A percentile compares a stretch with the other conserved stretches of the same genome.
phyloP scores from a whole-genome alignment of 1,140 invertebrate species.

The Leptopilina clavipes region DNA sequence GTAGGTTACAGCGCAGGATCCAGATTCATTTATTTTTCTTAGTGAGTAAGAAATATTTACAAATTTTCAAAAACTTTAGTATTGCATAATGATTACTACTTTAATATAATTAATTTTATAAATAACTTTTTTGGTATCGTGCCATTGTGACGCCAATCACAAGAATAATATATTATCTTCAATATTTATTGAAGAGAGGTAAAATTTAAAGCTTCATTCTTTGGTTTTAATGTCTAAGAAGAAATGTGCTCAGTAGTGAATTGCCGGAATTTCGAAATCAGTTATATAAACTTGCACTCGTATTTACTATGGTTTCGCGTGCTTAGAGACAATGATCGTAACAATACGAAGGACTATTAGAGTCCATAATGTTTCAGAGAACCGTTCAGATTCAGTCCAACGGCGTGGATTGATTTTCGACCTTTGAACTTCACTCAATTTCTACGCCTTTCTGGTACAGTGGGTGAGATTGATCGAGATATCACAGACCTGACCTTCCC shows the following conservation, averaged over 20 bases:
- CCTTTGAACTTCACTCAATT: background rate
- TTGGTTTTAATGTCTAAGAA: conserved; percentile 16
- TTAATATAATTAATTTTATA: no score
- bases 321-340: background rate
- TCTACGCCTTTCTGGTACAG: background rate
- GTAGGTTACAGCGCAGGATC: no score
- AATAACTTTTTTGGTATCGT: no score
- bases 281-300: background rate
- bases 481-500: background rate
- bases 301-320: conserved; percentile 6
- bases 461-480: conserved; percentile 22
- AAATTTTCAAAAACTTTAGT: no score
- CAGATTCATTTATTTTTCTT: no score
- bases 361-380: conserved; percentile 11
- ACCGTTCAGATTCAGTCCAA: background rate
- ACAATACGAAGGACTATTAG: background rate
- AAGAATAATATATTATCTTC: no score
- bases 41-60: no score
- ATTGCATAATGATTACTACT: no score
- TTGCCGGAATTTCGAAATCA: background rate
- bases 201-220: no score
- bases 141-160: no score
- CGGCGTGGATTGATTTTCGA: conserved; percentile 27
- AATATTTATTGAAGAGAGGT: no score
- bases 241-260: background rate